Evolutionary conservation across 2,888 invertebrate genomes (phyloP), one percentile per base, ranked within the genome.

Genomic region (Orthosia cruda): DNA sequence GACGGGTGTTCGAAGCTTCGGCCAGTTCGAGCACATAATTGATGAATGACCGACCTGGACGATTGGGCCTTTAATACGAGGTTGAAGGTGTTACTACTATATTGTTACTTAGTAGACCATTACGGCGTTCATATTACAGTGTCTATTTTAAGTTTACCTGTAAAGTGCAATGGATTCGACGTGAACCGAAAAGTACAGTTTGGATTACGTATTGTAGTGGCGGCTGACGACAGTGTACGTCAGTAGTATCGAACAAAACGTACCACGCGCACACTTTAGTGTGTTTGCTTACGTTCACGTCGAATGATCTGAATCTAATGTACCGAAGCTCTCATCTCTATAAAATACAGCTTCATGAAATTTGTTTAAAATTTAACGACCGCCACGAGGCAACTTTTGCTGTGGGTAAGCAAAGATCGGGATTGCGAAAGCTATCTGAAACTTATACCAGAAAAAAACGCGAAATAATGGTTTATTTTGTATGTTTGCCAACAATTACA

Each of bases 201-300:
- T 32, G 49, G 3, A 49, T 69, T 68, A 45, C 50, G 63, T 59
- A 12, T 50, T 23, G 15, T 52, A 57, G 57, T 76, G 62, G 50
- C 45, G 69, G 74, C 58, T 67, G 77, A 80, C 73, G 85, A 84
- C 74, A 82, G 71, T 66, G 65, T 74, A 84, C 83, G 83, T 84
- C 77, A 82, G 65, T 80, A 45, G 72, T 74, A 79, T 80, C 61
- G 64, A 62, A 71, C 75, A 62, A 77, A 86, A 75, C 65, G 76
- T 78, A 86, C 85, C 83, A 83, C 71, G 80, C 78, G 84, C 84
- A 76, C 74, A 77, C 86, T 84, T 52, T 71, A 77, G 59, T 75
- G 62, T 83, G 80, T 86, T 87, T 87, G 85, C 85, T 86, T 86
- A 85, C 77, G 78, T 87, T 87, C 74, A 72, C 71, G 79, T 83